These are phyloP conservation scores for Anoura caudifer DNA, from an alignment of 2,113 vertebrate genomes.

Conservation along the genomic window DNA sequence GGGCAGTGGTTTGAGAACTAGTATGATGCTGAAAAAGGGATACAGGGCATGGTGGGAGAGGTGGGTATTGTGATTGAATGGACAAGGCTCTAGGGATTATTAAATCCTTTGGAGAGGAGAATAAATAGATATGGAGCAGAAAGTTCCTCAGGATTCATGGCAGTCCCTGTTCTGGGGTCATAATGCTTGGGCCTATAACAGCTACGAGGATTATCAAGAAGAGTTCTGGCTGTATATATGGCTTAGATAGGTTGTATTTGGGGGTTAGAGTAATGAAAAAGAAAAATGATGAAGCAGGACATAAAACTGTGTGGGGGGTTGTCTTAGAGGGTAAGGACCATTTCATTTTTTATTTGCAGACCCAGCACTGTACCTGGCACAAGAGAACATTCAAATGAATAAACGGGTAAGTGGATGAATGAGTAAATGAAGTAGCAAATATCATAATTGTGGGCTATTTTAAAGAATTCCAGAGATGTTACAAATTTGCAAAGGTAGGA, in stretches of 20 bases:
- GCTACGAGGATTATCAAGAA: neutral
- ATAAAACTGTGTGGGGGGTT: neutral
- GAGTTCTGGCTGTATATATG: neutral
- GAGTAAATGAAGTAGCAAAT: neutral
- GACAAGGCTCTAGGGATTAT: neutral
- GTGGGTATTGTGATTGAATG: neutral
- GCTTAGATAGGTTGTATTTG: neutral
- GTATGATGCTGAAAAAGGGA: neutral
- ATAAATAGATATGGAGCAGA: neutral
- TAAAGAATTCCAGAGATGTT: neutral
- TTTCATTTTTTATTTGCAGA: neutral
- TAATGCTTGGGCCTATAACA: neutral
- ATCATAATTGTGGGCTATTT: neutral
- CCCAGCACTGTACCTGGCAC: neutral
- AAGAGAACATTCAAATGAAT: neutral
- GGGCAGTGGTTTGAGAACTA: neutral
- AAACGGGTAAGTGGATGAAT: neutral
- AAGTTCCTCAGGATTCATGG: neutral
- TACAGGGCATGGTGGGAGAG: too few species aligned
- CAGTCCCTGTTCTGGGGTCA: too few species aligned
- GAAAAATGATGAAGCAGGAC: neutral
- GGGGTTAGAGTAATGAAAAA: neutral
- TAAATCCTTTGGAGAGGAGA: neutral
- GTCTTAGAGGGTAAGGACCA: neutral
- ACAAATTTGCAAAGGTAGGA: neutral